phyloP scores from a whole-genome alignment of 2,113 vertebrate genomes.

The Syngnathus typhle region DNA sequence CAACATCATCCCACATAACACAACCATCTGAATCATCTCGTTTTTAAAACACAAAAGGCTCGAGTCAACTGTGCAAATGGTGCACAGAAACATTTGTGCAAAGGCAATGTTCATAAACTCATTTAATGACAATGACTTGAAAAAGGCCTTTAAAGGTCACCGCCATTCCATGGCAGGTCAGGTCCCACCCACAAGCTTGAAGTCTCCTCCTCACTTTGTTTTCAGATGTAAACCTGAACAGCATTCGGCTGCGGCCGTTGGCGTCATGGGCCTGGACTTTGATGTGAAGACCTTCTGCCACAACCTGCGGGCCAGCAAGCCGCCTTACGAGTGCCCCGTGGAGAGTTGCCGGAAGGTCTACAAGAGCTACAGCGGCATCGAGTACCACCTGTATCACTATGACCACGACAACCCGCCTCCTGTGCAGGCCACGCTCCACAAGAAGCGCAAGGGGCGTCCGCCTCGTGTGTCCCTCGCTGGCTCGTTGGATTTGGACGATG shows the following conservation, averaged over 20 bases:
- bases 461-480: conserved; percentile 68
- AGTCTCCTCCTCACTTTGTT: conserved; percentile 12
- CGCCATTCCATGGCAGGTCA: background rate
- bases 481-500: conserved; percentile 63
- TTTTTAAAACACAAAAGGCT: background rate
- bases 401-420: conserved; percentile 94
- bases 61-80: too few relatives aligned
- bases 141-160: too few relatives aligned
- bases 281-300: conserved; percentile 98
- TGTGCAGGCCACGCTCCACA: conserved; percentile 80
- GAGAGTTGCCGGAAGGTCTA: conserved; percentile 96
- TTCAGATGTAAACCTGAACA: conserved; percentile 68
- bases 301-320: conserved; percentile 92
- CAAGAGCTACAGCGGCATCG: conserved; percentile 97
- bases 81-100: too few relatives aligned
- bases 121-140: too few relatives aligned
- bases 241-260: conserved; percentile 52
- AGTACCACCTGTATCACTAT: conserved; percentile 97
- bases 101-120: too few relatives aligned
- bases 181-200: conserved; percentile 3
- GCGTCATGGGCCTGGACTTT: conserved; percentile 92
- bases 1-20: too few relatives aligned
- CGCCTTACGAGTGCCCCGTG: conserved; percentile 95
- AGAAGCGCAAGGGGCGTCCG: conserved; percentile 93
- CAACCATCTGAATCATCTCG: background rate